phyloP scores from a whole-genome alignment of 2,113 vertebrate species.

The Microcebus griseorufus region DNA sequence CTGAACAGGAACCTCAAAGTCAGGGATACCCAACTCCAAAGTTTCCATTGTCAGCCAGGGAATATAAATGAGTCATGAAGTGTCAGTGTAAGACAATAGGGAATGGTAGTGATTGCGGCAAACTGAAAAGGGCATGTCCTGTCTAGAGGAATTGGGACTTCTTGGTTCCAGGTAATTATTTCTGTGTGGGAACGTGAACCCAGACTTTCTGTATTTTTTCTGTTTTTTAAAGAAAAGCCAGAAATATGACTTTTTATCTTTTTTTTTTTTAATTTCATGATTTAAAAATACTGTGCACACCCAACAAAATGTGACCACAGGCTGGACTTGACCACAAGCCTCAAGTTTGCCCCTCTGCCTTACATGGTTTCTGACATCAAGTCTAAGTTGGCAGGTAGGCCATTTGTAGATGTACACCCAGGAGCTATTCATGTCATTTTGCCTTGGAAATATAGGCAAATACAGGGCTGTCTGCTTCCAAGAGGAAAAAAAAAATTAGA shows the following conservation, averaged over 20 bases:
- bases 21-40: not conserved
- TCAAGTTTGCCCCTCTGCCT: not conserved
- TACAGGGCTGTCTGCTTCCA: conserved; percentile 17
- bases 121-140: not conserved
- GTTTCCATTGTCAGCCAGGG: not conserved
- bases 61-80: not conserved
- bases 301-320: not conserved
- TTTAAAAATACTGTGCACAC: not conserved
- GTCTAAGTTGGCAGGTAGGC: not conserved
- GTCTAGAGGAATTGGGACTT: not conserved
- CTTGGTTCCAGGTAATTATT: not conserved
- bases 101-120: no score
- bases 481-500: not conserved
- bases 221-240: not conserved
- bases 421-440: conserved; percentile 45
- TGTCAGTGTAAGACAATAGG: not conserved
- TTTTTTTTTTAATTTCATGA: conserved; percentile 11
- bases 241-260: not conserved
- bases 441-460: conserved; percentile 49
- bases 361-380: conserved; percentile 13
- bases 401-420: not conserved
- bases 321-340: conserved; percentile 24
- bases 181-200: not conserved
- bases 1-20: not conserved
- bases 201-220: not conserved